Evolutionary conservation across 1,140 invertebrate species (phyloP).

Genomic region (Zaprionus capensis): DNA sequence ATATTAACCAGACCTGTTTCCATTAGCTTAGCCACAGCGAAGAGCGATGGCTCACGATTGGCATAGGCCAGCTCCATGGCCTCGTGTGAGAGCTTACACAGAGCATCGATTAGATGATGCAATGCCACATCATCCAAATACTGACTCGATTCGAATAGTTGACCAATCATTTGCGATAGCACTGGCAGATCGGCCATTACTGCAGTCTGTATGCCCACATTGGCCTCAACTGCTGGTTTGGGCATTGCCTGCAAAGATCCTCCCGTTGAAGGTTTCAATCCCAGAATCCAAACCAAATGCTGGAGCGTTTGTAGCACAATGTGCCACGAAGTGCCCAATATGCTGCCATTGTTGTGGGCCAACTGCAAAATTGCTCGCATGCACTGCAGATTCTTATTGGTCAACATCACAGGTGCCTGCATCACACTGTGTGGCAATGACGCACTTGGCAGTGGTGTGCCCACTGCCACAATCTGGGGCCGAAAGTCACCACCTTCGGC

Average conservation of each 20-base stretch:
- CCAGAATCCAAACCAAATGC: slow-evolving; percentile 99
- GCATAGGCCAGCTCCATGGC: slow-evolving; percentile 98
- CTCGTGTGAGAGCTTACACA: slow-evolving; percentile 98
- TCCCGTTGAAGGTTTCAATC: slow-evolving; percentile 96
- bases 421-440: slow-evolving; percentile 89
- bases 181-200: slow-evolving; percentile 98
- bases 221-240: slow-evolving; percentile 89
- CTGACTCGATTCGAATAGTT: slow-evolving; percentile 97
- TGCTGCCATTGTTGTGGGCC: slow-evolving; percentile 96
- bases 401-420: slow-evolving; percentile 98
- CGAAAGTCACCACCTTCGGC: slow-evolving; percentile 87
- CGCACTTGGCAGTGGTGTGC: slow-evolving; percentile 94
- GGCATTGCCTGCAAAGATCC: slow-evolving; percentile 91
- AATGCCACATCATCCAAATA: slow-evolving; percentile 97
- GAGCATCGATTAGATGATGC: slow-evolving; percentile 97
- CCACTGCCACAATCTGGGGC: slow-evolving; percentile 97
- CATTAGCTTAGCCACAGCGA: slow-evolving; percentile 98
- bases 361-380: slow-evolving; percentile 95
- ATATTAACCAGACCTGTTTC: slow-evolving; percentile 98
- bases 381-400: slow-evolving; percentile 98
- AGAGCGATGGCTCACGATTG: slow-evolving; percentile 97
- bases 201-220: slow-evolving; percentile 97
- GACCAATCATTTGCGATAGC: slow-evolving; percentile 95
- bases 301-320: slow-evolving; percentile 97
- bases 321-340: slow-evolving; percentile 97